Conservation (phyloP, 2,797 vertebrate genomes). For the Lerista edwardsae region DNA sequence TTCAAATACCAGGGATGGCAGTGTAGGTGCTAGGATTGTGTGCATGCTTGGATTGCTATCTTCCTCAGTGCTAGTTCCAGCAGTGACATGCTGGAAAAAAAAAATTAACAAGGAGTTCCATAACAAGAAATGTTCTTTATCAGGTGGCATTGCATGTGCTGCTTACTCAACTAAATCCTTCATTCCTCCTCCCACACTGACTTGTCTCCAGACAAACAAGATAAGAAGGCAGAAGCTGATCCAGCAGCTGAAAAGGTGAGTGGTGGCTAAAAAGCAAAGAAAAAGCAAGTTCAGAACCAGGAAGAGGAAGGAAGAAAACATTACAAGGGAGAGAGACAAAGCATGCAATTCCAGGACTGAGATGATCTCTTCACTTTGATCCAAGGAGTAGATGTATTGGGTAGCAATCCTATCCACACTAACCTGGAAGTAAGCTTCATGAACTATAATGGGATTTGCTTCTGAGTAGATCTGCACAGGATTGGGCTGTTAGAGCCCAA, state of each 20-base stretch:
- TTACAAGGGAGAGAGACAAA: background rate
- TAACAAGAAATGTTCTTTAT: slow-evolving; percentile 25
- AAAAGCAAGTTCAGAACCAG: slow-evolving; percentile 12
- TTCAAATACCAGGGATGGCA: background rate
- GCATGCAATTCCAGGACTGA: no score
- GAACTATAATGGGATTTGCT: no score
- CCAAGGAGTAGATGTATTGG: background rate
- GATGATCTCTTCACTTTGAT: background rate
- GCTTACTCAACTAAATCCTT: slow-evolving; percentile 31
- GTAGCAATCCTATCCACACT: no score
- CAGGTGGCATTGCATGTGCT: slow-evolving; percentile 42
- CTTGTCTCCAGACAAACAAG: slow-evolving; percentile 16
- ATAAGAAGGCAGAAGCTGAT: background rate
- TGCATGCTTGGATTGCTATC: slow-evolving; percentile 23
- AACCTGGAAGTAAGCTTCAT: no score
- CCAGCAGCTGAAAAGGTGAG: slow-evolving; percentile 32
- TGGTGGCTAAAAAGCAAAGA: background rate
- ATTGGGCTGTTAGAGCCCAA: no score
- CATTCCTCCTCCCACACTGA: slow-evolving; percentile 31
- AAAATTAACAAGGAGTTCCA: slow-evolving; percentile 39
- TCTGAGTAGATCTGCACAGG: no score
- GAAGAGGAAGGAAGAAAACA: slow-evolving; percentile 6
- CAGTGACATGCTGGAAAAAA: slow-evolving; percentile 30
- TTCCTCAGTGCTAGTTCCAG: slow-evolving; percentile 29
- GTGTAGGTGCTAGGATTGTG: slow-evolving; percentile 16